Evolutionary conservation across 2,888 invertebrate genomes (phyloP), one percentile per base, ranked within the genome.

Genomic region (Antheraea assamensis): DNA sequence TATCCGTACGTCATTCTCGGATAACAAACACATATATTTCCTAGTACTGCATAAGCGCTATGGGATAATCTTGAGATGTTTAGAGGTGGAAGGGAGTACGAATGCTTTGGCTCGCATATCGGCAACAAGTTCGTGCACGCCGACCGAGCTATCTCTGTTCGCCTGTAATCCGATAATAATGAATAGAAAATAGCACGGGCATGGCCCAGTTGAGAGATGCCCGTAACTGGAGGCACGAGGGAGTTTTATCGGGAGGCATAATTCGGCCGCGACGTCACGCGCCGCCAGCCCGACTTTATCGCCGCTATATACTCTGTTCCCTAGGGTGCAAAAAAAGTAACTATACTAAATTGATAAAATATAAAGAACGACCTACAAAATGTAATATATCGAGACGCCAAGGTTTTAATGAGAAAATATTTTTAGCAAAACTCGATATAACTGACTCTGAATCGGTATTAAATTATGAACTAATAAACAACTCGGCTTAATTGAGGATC

Each of bases 261-360:
- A 89, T 91, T 91, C 87, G 90, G 88, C 81, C 84, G 85, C 81
- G 78, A 82, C 89, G 87, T 90, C 91, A 90, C 90, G 90, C 89
- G 86, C 87, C 83, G 83, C 83, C 81, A 85, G 84, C 82, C 82
- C 82, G 84, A 82, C 83, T 87, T 90, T 90, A 90, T 89, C 90
- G 85, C 81, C 77, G 79, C 81, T 79, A 83, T 84, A 82, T 83
- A 89, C 85, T 86, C 10, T 42, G 82, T 85, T 85, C 86, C 85
- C 87, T 78, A 77, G 84, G 84, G 84, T 85, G 83, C 81, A 82
- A 64, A 13, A 58, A 15, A 77, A 80, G 77, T 81, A 85, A 84
- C 83, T 82, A 81, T 78, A 79, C 30, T 49, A 74, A 42, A 71
- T 64, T 30, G 30, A 64, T 64, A 27, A 61, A 58, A 24, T 58